Conservation (phyloP, 2,113 vertebrate genomes). For the Pelecanoides urinatrix region DNA sequence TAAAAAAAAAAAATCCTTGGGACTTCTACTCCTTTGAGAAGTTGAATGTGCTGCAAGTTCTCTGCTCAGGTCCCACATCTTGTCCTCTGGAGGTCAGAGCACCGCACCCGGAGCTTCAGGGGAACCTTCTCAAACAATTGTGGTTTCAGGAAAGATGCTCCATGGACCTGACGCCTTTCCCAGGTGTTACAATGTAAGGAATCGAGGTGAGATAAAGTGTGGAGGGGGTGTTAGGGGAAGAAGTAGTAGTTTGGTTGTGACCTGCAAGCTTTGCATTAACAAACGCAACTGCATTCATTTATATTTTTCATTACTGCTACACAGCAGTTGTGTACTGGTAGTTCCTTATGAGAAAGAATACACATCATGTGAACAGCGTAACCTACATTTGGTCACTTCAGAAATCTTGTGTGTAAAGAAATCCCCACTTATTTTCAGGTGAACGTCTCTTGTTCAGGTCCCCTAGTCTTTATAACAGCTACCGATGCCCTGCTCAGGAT, state of each 20-base stretch:
- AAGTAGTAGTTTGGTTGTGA: neutral
- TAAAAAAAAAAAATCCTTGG: neutral
- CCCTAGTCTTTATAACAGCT: neutral
- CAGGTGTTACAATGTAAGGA: neutral
- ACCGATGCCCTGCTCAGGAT: neutral
- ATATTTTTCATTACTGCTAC: accelerated
- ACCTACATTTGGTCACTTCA: neutral
- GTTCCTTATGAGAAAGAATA: neutral
- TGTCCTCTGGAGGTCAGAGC: neutral
- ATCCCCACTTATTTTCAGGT: neutral
- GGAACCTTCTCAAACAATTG: neutral
- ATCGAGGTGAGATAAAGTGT: neutral
- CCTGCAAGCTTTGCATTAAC: neutral
- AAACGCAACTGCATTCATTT: accelerated
- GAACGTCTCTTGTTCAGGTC: neutral
- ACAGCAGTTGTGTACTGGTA: neutral
- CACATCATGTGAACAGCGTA: accelerated
- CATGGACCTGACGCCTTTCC: neutral
- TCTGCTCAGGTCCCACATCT: neutral
- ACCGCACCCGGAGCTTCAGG: neutral
- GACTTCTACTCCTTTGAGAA: neutral
- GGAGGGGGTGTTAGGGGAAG: neutral
- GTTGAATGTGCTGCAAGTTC: neutral
- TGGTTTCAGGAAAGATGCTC: neutral
- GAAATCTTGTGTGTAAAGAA: neutral